These are phyloP conservation scores for Trachelus troglodyta DNA, from an alignment of 2,888 invertebrate genomes.

Conservation along the genomic window DNA sequence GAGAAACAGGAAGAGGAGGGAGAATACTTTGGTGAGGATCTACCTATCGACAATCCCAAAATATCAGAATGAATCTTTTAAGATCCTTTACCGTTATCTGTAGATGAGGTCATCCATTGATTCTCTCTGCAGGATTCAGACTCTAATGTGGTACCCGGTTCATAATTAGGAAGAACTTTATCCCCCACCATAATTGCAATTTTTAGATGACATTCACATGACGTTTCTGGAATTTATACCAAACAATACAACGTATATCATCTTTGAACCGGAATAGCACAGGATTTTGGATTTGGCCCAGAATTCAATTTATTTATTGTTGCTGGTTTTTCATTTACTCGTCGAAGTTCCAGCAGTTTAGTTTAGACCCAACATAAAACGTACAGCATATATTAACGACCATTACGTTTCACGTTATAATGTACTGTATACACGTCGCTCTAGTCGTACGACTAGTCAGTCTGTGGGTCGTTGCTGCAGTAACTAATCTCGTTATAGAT, in stretches of 20 bases:
- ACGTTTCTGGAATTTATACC: not conserved
- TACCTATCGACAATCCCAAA: not conserved
- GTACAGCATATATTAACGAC: not conserved
- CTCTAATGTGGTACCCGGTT: not conserved
- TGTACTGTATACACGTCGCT: conserved; percentile 39
- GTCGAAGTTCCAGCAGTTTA: not conserved
- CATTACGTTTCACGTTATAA: conserved; percentile 15
- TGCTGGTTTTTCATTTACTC: not conserved
- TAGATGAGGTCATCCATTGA: too few relatives aligned
- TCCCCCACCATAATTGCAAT: not conserved
- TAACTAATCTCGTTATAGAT: conserved; percentile 55
- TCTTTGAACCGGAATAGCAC: not conserved
- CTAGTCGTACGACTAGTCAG: conserved; percentile 31
- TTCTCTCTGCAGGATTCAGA: not conserved
- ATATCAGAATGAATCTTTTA: not conserved
- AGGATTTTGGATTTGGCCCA: not conserved
- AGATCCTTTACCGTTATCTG: too few relatives aligned
- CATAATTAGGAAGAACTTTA: not conserved
- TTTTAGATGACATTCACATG: not conserved
- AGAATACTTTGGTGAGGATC: conserved; percentile 90
- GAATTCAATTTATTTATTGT: not conserved
- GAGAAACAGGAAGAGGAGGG: conserved; percentile 95
- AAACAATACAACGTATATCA: not conserved
- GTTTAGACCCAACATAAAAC: not conserved
- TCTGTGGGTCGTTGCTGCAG: conserved; percentile 10